These are phyloP conservation scores for Drosophila pegasa DNA, from an alignment of 2,888 invertebrate genomes.

Conservation along the genomic window DNA sequence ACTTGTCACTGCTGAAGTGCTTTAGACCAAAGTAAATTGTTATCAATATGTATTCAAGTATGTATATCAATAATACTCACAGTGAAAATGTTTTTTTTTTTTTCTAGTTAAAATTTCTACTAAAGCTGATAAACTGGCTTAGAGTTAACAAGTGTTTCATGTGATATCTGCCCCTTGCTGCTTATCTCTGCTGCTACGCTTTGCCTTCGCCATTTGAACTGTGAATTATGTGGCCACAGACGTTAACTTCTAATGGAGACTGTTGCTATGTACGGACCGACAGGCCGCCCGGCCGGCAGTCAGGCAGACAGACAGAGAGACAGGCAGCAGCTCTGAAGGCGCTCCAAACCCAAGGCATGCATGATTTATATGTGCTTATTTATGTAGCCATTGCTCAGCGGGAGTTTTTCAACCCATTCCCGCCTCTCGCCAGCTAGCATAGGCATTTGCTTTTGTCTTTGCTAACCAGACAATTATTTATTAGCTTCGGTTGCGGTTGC, in stretches of 20 bases:
- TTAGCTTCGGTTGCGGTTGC: constrained; percentile 64
- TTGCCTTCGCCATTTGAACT: background rate
- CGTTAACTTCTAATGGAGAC: constrained; percentile 64
- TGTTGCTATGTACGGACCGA: constrained; percentile 40
- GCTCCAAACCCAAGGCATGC: constrained; percentile 44
- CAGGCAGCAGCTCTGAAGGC: constrained; percentile 9
- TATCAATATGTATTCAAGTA: constrained; percentile 3
- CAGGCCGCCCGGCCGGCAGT: too few relatives aligned
- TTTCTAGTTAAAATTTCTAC: background rate
- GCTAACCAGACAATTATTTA: constrained; percentile 78
- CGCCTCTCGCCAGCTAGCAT: constrained; percentile 16
- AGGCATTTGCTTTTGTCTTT: constrained; percentile 69
- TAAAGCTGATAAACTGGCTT: background rate
- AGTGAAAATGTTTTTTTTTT: background rate
- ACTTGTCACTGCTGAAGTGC: background rate
- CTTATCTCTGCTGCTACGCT: background rate
- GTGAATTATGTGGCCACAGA: constrained; percentile 48
- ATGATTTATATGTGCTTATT: constrained; percentile 74
- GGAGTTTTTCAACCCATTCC: constrained; percentile 55
- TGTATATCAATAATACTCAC: constrained; percentile 2
- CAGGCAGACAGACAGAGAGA: background rate
- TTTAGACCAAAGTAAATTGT: background rate
- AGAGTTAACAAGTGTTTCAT: background rate
- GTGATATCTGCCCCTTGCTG: background rate
- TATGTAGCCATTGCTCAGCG: constrained; percentile 49